A percentile compares a stretch with the other conserved stretches of the same genome.
phyloP scores from a whole-genome alignment of 2,113 vertebrate species.

The Anhinga rufa region DNA sequence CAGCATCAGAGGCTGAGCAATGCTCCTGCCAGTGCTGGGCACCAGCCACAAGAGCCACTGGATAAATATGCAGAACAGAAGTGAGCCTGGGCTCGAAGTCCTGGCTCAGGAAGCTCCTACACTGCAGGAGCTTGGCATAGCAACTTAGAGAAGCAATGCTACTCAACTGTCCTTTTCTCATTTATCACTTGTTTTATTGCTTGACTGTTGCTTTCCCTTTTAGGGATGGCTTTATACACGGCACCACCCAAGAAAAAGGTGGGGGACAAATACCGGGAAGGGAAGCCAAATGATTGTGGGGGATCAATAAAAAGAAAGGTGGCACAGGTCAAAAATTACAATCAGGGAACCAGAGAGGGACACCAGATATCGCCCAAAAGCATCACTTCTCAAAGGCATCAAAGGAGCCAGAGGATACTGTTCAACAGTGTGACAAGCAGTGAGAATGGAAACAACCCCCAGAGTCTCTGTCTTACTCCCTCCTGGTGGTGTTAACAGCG shows the following conservation, averaged over 20 bases:
- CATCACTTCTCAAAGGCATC: background rate
- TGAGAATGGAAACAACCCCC: rapidly evolving
- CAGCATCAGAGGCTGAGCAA: background rate
- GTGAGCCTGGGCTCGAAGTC: background rate
- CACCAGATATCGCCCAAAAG: background rate
- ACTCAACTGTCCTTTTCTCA: background rate
- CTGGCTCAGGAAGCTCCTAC: background rate
- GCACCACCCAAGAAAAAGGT: background rate
- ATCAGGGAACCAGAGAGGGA: background rate
- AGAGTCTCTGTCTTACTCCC: background rate
- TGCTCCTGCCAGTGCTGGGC: background rate
- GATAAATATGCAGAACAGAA: background rate
- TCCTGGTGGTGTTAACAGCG: background rate
- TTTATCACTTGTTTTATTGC: background rate
- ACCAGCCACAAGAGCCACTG: rapidly evolving
- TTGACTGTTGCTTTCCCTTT: background rate
- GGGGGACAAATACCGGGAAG: background rate
- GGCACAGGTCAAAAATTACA: background rate
- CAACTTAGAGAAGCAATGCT: background rate
- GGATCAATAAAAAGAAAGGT: background rate
- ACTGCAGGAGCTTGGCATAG: background rate
- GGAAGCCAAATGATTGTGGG: background rate
- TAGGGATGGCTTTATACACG: background rate
- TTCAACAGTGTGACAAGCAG: background rate
- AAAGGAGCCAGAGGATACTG: background rate